These are phyloP conservation scores for Kudoa iwatai DNA, from an alignment of 30 jellyfish, hydroid and myxozoan genomes.

Conservation along the genomic window DNA sequence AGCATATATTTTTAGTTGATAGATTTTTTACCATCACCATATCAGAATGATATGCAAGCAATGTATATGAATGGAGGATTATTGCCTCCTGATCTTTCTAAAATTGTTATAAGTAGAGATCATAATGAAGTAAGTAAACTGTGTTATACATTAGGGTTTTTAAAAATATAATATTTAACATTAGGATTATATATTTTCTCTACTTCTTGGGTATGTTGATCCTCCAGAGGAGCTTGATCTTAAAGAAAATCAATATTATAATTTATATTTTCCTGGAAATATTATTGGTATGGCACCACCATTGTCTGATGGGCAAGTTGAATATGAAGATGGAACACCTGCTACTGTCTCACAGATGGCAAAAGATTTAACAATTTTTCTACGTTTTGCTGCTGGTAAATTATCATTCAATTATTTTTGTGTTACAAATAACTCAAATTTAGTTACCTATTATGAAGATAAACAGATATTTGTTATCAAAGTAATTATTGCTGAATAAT, in stretches of 20 bases:
- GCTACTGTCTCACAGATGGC: slow-evolving; percentile 98
- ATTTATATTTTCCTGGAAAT: slow-evolving; percentile 88
- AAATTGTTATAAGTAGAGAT: slow-evolving; percentile 27
- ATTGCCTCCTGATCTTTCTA: slow-evolving; percentile 87
- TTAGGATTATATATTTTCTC: slow-evolving; percentile 58
- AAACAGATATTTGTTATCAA: no score
- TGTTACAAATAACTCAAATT: no score
- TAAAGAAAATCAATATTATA: slow-evolving; percentile 34
- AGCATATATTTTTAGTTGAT: slow-evolving; percentile 6
- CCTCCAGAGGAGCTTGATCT: slow-evolving; percentile 89
- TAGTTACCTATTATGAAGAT: no score
- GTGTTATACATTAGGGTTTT: no score
- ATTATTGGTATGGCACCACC: slow-evolving; percentile 96
- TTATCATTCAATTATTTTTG: no score
- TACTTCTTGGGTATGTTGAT: slow-evolving; percentile 53
- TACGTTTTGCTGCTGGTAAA: no score
- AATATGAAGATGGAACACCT: slow-evolving; percentile 96
- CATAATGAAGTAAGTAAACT: slow-evolving; percentile 44
- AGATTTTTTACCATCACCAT: slow-evolving; percentile 75
- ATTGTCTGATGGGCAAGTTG: slow-evolving; percentile 45
- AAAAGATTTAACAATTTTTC: slow-evolving; percentile 64
- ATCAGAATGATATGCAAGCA: slow-evolving; percentile 71
- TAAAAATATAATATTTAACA: no score
- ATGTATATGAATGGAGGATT: slow-evolving; percentile 65
- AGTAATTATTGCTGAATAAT: no score